Evolutionary conservation across 1,140 invertebrate genomes (phyloP).

Genomic region (Rhopalosiphum padi): DNA sequence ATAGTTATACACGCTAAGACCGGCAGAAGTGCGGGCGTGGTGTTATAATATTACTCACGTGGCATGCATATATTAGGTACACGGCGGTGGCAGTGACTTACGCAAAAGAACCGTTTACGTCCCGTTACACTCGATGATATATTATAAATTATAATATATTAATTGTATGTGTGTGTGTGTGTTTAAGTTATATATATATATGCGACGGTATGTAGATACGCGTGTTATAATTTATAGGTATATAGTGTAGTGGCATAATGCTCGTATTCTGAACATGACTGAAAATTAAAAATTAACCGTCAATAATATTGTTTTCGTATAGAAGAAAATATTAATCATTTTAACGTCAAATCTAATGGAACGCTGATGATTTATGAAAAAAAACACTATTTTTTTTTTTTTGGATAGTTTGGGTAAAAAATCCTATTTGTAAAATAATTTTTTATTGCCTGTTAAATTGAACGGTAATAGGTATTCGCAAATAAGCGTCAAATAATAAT

Average conservation of each 20-base stretch:
- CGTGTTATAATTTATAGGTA: neutral
- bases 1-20: neutral
- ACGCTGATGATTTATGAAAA: neutral
- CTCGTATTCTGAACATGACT: neutral
- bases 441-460: neutral
- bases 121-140: neutral
- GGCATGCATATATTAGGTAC: neutral
- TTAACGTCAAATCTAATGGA: neutral
- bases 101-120: neutral
- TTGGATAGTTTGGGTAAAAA: neutral
- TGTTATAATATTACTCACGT: neutral
- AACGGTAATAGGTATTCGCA: no score
- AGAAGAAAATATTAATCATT: neutral
- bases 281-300: neutral
- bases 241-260: no score
- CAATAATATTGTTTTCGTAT: neutral
- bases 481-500: no score
- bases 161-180: neutral
- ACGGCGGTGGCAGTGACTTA: neutral
- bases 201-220: no score
- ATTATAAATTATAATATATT: constrained; percentile 8
- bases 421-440: neutral
- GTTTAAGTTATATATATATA: no score
- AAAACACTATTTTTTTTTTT: neutral
- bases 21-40: neutral